Percentiles rank a stretch among this genome's conserved stretches.
These are phyloP conservation scores for Donacobius atricapilla DNA, from an alignment of 2,113 vertebrate species.

Conservation along the genomic window DNA sequence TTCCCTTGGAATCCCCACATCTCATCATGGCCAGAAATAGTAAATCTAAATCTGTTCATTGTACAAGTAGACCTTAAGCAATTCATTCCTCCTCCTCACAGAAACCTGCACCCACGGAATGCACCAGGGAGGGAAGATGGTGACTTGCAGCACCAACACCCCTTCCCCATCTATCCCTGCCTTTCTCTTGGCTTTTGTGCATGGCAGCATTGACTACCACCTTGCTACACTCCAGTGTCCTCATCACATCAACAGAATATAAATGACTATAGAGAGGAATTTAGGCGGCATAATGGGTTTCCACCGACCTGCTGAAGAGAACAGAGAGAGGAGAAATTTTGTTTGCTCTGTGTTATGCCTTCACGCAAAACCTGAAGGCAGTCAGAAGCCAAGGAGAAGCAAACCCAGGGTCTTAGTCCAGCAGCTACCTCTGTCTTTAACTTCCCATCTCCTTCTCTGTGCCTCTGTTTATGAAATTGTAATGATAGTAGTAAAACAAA, in stretches of 20 bases:
- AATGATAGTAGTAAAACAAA: conserved; percentile 44
- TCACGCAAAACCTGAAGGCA: neutral
- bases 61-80: neutral
- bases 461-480: conserved; percentile 42
- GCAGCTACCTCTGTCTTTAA: neutral
- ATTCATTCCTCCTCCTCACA: neutral
- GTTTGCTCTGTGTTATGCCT: neutral
- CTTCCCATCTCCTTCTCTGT: neutral
- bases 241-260: neutral
- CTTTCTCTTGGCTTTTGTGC: neutral
- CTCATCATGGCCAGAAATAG: neutral
- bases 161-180: neutral
- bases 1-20: neutral
- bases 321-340: neutral
- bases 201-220: rapidly evolving
- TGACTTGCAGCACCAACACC: neutral
- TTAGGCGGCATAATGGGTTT: neutral
- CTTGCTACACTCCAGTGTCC: neutral
- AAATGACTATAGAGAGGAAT: neutral
- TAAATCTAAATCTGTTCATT: neutral
- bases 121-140: rapidly evolving
- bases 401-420: neutral
- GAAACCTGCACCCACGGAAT: neutral
- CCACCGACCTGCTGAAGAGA: neutral
- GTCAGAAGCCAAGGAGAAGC: neutral